Percentiles rank a stretch among this genome's conserved stretches.
Conservation (phyloP, 1,140 invertebrate species). For the Drosophila seguyi region DNA sequence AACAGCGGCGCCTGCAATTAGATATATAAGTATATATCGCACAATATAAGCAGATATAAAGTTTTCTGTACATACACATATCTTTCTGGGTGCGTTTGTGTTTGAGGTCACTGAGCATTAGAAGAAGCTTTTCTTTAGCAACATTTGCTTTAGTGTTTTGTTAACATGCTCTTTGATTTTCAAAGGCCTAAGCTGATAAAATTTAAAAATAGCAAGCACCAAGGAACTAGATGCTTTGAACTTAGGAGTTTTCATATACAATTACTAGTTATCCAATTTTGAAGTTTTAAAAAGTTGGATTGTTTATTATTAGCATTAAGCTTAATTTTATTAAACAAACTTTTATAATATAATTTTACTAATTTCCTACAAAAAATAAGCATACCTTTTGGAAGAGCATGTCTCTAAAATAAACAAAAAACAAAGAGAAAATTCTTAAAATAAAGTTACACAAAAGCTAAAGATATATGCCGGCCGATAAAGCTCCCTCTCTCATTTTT, state of each 20-base stretch:
- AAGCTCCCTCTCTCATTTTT: constrained; percentile 11
- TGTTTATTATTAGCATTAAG: not conserved
- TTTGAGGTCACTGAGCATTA: constrained; percentile 61
- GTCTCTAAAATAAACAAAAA: not conserved
- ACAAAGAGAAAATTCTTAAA: constrained; percentile 10
- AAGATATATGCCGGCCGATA: constrained; percentile 23
- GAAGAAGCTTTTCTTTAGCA: constrained; percentile 19
- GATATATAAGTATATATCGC: constrained; percentile 18
- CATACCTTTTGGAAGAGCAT: not conserved
- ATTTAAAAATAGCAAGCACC: not conserved
- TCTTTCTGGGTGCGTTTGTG: constrained; percentile 9
- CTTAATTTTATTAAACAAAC: not conserved
- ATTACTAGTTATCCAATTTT: not conserved
- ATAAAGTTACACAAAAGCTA: constrained; percentile 29
- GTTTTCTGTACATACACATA: constrained; percentile 1
- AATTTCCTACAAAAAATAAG: not conserved
- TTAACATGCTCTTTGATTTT: constrained; percentile 48
- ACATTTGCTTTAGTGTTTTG: constrained; percentile 32
- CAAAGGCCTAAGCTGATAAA: constrained; percentile 12
- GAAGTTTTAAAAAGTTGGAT: too few relatives aligned
- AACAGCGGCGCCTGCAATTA: constrained; percentile 65
- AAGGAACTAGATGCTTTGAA: not conserved
- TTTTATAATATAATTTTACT: not conserved
- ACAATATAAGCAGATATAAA: constrained; percentile 10
- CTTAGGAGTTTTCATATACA: not conserved